Evolutionary conservation across 2,888 invertebrate genomes (phyloP).

Genomic region (Diadegma fenestrale): DNA sequence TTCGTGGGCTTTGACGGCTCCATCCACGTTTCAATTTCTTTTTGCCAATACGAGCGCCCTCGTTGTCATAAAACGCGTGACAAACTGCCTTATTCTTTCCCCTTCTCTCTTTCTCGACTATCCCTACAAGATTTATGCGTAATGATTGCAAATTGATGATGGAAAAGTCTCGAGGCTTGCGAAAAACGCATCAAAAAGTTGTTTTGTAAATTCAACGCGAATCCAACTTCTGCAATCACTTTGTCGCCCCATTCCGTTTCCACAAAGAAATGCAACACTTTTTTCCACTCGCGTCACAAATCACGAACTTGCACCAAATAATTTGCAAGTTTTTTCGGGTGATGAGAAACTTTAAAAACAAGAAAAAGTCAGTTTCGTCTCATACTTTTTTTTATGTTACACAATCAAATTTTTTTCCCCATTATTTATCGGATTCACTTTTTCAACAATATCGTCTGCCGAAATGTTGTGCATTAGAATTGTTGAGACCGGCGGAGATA

Average conservation of each 20-base stretch:
- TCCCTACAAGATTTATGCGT: slow-evolving; percentile 73
- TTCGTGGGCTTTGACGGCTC: slow-evolving; percentile 11
- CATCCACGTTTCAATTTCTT: slow-evolving; percentile 41
- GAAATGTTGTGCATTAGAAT: background rate
- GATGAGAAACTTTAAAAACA: background rate
- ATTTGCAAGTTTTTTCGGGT: background rate
- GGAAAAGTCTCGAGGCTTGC: slow-evolving; percentile 64
- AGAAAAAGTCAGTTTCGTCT: background rate
- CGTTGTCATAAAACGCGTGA: slow-evolving; percentile 51
- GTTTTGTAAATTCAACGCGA: slow-evolving; percentile 9
- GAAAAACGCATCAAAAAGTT: slow-evolving; percentile 28
- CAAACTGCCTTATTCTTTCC: slow-evolving; percentile 15
- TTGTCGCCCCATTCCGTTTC: background rate
- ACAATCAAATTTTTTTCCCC: background rate
- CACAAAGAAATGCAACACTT: background rate
- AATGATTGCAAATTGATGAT: slow-evolving; percentile 77
- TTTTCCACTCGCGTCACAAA: background rate
- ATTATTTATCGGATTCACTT: background rate
- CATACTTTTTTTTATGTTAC: background rate
- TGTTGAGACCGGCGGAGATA: background rate
- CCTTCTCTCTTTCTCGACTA: background rate
- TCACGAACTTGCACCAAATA: slow-evolving; percentile 15
- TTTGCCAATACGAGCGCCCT: slow-evolving; percentile 41
- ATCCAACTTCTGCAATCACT: slow-evolving; percentile 30
- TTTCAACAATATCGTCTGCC: background rate